A percentile compares a stretch with the other conserved stretches of the same genome.
phyloP scores from a whole-genome alignment of 2,797 vertebrate species.

The Molossus alvarezi region DNA sequence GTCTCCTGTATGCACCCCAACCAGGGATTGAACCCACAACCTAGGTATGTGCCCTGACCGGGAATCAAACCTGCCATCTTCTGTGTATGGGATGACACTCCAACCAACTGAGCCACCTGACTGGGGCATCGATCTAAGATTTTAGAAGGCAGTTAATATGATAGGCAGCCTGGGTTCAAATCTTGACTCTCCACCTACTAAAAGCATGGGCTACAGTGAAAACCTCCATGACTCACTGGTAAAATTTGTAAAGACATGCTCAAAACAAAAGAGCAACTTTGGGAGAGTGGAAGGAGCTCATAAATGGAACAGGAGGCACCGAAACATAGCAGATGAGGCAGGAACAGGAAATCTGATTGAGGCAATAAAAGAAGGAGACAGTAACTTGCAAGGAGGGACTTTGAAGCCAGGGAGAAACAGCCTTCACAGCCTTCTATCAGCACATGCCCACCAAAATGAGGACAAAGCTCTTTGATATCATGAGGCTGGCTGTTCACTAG shows the following conservation, averaged over 20 bases:
- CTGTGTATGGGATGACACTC: neutral
- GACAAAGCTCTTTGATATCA: neutral
- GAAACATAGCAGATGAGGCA: neutral
- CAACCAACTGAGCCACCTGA: neutral
- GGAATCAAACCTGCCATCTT: neutral
- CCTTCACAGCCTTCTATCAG: neutral
- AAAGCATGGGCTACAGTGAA: slow-evolving; percentile 5
- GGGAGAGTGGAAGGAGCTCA: neutral
- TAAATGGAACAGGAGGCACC: neutral
- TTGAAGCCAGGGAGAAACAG: neutral
- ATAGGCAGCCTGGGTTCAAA: neutral
- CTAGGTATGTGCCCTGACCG: neutral
- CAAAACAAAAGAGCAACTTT: slow-evolving; percentile 20
- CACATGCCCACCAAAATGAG: neutral
- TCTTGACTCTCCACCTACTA: neutral
- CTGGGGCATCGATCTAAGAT: neutral
- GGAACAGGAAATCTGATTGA: neutral
- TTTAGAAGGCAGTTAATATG: neutral
- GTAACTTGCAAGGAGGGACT: neutral
- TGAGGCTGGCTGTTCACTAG: neutral
- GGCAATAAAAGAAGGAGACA: neutral
- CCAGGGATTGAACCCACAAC: neutral
- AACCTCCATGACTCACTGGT: neutral
- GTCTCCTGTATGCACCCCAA: neutral
- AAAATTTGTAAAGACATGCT: neutral